These are phyloP conservation scores for Isaurus tuberculatus DNA, from an alignment of 92 coral and sea anemone species.

Conservation along the genomic window DNA sequence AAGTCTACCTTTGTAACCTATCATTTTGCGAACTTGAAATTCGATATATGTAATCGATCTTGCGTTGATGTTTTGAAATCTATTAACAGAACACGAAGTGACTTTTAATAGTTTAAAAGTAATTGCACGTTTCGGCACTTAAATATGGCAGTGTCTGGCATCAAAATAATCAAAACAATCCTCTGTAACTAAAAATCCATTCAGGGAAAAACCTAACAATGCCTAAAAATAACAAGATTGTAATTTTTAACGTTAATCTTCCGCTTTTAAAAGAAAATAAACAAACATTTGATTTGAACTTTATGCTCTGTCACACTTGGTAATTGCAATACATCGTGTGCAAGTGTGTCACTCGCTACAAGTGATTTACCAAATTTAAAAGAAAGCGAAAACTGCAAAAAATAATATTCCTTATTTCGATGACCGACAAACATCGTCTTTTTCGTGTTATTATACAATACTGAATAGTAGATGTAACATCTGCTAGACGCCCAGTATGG, in stretches of 20 bases:
- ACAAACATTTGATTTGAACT: no score
- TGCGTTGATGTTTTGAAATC: background rate
- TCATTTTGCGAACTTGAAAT: background rate
- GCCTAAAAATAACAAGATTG: background rate
- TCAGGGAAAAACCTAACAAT: constrained; percentile 12
- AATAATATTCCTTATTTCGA: background rate
- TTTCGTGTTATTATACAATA: no score
- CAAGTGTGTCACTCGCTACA: background rate
- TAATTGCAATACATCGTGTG: background rate
- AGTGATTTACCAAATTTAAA: background rate
- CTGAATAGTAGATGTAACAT: no score
- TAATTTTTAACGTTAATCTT: background rate
- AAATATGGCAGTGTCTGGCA: background rate
- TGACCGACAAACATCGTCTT: no score
- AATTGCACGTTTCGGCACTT: background rate
- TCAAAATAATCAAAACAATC: background rate
- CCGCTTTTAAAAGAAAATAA: background rate
- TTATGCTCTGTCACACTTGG: no score
- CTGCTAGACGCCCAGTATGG: background rate
- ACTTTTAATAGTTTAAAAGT: background rate
- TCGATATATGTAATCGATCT: background rate
- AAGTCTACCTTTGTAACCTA: background rate
- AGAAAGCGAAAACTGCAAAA: background rate
- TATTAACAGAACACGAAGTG: background rate
- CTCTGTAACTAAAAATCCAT: background rate